Conservation (phyloP, 2,797 vertebrate genomes). For the Vultur gryphus region DNA sequence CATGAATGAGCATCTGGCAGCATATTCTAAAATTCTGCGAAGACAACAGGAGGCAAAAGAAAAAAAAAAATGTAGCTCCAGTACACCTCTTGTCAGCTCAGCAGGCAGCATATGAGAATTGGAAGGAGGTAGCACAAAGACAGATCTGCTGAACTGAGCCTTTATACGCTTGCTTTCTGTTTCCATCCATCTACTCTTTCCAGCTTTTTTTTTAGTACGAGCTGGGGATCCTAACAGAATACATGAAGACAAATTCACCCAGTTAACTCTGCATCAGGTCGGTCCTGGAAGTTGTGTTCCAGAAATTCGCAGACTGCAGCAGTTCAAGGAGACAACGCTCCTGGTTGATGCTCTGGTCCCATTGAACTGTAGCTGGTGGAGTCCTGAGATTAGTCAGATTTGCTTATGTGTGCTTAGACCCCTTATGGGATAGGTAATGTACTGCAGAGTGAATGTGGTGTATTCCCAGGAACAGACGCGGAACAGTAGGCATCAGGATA, state of each 20-base stretch:
- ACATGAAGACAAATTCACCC: not conserved
- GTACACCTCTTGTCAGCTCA: slow-evolving; percentile 11
- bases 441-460: not conserved
- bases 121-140: not conserved
- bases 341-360: not conserved
- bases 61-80: not conserved
- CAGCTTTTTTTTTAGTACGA: not conserved
- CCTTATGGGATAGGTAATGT: not conserved
- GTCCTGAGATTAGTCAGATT: slow-evolving; percentile 13
- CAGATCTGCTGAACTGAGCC: slow-evolving; percentile 4
- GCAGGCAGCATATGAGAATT: not conserved
- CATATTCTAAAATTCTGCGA: slow-evolving; percentile 26
- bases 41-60: slow-evolving; percentile 39
- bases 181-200: not conserved
- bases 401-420: not conserved
- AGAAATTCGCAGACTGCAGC: not conserved
- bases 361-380: not conserved
- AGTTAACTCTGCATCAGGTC: not conserved
- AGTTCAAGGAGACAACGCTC: not conserved
- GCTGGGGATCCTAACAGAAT: not conserved
- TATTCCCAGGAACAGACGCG: slow-evolving; percentile 1
- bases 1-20: slow-evolving; percentile 59
- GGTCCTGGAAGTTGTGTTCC: not conserved
- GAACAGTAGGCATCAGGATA: not conserved
- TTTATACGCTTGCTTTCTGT: not conserved